Conservation (phyloP, 2,888 invertebrate species). For the Trissolcus brochymenae region DNA sequence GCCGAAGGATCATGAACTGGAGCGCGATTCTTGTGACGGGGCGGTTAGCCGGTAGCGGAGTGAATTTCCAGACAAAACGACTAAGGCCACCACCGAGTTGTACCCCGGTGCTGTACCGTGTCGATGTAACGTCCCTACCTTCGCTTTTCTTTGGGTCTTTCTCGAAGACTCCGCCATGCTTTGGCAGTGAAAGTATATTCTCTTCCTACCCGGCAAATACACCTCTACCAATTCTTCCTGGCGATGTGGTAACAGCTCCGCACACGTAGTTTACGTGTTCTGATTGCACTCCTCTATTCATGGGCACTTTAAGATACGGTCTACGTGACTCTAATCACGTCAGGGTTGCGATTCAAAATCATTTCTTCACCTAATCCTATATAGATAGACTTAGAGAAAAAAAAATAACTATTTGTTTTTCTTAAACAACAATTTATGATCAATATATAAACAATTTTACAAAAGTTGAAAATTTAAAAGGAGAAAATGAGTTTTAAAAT, state of each 20-base stretch:
- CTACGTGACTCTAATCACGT: slow-evolving; percentile 41
- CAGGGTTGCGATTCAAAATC: not conserved
- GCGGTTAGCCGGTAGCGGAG: slow-evolving; percentile 51
- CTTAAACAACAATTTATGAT: no score
- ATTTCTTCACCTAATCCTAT: no score
- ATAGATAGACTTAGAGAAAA: no score
- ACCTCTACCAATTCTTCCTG: slow-evolving; percentile 64
- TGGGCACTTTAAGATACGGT: slow-evolving; percentile 10
- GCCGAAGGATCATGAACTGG: not conserved
- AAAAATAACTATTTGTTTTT: no score
- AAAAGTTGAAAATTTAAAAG: no score
- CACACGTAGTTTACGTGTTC: slow-evolving; percentile 52
- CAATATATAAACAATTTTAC: no score
- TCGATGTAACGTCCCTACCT: slow-evolving; percentile 64
- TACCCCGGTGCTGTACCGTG: slow-evolving; percentile 64
- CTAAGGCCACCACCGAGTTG: slow-evolving; percentile 60
- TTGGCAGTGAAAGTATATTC: slow-evolving; percentile 75
- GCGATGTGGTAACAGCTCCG: slow-evolving; percentile 64
- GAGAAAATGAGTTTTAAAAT: no score
- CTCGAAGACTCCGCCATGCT: slow-evolving; percentile 65
- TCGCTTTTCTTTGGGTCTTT: slow-evolving; percentile 65
- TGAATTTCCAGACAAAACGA: slow-evolving; percentile 52
- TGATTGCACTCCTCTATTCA: slow-evolving; percentile 42
- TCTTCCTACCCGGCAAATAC: slow-evolving; percentile 70
- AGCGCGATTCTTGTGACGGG: slow-evolving; percentile 24